These are phyloP conservation scores for Athetis lepigone DNA, from an alignment of 2,888 invertebrate species.

Conservation along the genomic window DNA sequence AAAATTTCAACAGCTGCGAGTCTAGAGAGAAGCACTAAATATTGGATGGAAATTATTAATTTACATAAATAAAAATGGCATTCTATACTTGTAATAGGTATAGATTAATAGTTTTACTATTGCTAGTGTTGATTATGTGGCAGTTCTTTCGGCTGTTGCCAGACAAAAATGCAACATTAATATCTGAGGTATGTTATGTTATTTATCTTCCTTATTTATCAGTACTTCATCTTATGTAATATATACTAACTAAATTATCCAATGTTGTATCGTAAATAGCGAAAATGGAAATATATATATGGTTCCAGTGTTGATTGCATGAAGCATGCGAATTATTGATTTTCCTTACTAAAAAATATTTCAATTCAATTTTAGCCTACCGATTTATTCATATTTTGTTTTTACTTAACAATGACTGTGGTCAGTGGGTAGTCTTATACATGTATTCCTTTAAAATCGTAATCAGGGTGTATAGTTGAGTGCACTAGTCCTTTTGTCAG, in stretches of 20 bases:
- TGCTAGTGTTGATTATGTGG: constrained; percentile 85
- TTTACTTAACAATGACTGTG: not conserved
- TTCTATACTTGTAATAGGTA: constrained; percentile 86
- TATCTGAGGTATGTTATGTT: constrained; percentile 77
- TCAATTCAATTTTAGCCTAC: not conserved
- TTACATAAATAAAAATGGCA: constrained; percentile 72
- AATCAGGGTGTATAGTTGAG: not conserved
- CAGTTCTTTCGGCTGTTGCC: constrained; percentile 82
- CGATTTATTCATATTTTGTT: not conserved
- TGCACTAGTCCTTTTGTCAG: not conserved
- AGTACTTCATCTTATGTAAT: constrained; percentile 25
- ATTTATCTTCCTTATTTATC: constrained; percentile 24
- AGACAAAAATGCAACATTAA: constrained; percentile 68
- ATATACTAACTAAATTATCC: constrained; percentile 1
- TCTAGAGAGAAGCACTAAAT: constrained; percentile 2
- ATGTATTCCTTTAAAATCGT: constrained; percentile 1
- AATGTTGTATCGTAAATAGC: not conserved
- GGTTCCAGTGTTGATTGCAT: not conserved
- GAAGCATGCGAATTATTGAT: constrained; percentile 8
- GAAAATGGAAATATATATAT: constrained; percentile 31
- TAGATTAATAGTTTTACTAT: constrained; percentile 82
- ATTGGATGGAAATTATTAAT: constrained; percentile 36
- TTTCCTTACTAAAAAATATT: constrained; percentile 10
- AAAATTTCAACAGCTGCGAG: constrained; percentile 26
- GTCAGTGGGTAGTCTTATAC: no score